phyloP scores from a whole-genome alignment of 2,113 vertebrate species.

The Agapornis roseicollis region DNA sequence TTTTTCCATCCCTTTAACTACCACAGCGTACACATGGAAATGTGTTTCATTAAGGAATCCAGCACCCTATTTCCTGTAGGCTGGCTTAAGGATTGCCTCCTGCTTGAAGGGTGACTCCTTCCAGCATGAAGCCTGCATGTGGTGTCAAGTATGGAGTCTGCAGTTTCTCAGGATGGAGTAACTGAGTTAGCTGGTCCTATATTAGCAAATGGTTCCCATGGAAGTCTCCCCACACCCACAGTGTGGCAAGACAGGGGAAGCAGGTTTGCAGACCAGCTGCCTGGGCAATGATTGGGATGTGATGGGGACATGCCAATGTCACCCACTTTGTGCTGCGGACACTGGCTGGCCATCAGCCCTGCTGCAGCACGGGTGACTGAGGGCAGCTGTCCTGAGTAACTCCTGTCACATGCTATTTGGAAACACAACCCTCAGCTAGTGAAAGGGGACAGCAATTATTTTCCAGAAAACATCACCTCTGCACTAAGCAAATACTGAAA shows the following conservation, averaged over 20 bases:
- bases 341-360: neutral
- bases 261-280: neutral
- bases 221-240: neutral
- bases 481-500: neutral
- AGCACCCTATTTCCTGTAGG: neutral
- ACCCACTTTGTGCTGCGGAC: accelerated
- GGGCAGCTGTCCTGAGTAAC: neutral
- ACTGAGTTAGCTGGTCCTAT: neutral
- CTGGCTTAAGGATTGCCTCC: neutral
- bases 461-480: neutral
- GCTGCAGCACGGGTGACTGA: neutral
- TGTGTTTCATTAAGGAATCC: neutral
- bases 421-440: neutral
- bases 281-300: neutral
- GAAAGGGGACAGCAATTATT: neutral
- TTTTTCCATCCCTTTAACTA: neutral
- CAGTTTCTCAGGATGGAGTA: neutral
- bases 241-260: neutral
- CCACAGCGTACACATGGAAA: accelerated
- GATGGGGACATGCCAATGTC: neutral
- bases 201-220: neutral
- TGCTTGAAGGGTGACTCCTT: neutral
- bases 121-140: neutral
- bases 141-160: neutral
- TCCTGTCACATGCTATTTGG: neutral